phyloP scores from a whole-genome alignment of 2,888 invertebrate genomes.

The Psococerastis gibbosa region DNA sequence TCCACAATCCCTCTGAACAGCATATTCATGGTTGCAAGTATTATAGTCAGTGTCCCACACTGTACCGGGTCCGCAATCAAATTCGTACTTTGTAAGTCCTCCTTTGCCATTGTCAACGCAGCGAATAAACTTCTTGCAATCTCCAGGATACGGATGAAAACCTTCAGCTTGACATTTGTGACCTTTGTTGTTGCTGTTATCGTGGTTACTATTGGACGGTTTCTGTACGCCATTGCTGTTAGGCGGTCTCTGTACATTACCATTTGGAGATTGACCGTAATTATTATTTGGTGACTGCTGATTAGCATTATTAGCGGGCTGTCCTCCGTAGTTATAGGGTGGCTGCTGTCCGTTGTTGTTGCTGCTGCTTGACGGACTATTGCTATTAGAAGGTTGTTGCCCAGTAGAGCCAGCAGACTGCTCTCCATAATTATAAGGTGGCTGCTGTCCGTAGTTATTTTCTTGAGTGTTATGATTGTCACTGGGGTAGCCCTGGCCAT shows the following conservation, averaged over 20 bases:
- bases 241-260: neutral
- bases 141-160: slow-evolving; percentile 37
- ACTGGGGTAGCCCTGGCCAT: slow-evolving; percentile 7
- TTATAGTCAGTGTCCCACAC: slow-evolving; percentile 46
- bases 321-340: neutral
- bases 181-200: slow-evolving; percentile 17
- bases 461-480: too few species aligned
- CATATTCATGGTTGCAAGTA: slow-evolving; percentile 39
- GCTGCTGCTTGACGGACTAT: neutral
- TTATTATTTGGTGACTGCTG: neutral
- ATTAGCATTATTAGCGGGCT: neutral
- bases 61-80: slow-evolving; percentile 43
- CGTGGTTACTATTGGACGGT: neutral
- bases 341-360: slow-evolving; percentile 2
- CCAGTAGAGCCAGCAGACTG: too few species aligned
- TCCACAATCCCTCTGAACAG: slow-evolving; percentile 24
- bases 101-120: slow-evolving; percentile 35
- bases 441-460: slow-evolving; percentile 3
- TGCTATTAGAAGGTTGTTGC: too few species aligned
- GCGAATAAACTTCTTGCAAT: slow-evolving; percentile 45
- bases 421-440: neutral
- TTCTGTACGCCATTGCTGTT: neutral
- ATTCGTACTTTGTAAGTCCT: slow-evolving; percentile 33
- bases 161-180: slow-evolving; percentile 35
- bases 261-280: neutral